Evolutionary conservation across 2,888 invertebrate species (phyloP), one percentile per base, ranked within the genome.

Genomic region (Ctena decussata): DNA sequence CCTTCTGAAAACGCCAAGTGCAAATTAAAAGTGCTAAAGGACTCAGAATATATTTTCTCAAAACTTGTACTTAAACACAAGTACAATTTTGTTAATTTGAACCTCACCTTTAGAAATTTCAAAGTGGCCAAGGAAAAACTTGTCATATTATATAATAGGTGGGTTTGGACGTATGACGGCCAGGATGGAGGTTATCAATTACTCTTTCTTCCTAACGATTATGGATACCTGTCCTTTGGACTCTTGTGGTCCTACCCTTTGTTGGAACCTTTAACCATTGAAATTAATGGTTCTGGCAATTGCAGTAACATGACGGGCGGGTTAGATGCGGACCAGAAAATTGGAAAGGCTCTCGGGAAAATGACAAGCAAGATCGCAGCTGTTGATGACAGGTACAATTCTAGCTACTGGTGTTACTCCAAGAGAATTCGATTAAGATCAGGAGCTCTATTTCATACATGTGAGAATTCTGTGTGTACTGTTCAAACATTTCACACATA

Each of bases 81-180:
- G 11, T 82, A 82, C 53, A 82, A 85, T 41, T 80, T 85, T 65
- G 71, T 85, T 65, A 60, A 85, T 41, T 30, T 82, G 24, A 41
- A 41, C 37, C 49, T 85, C 0, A 35, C 53, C 0, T 82, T 85
- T 65, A 12, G n/a, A 1, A 71, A 74, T 24, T 3, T 74, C 0
- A 37, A 15, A 18, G 60, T 85, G 2, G 46, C 18, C 18, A 80
- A 72, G 37, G 72, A 77, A 18, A 57, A 82, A 37, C 18, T 44
- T 11, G 80, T 82, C 0, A 82, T 85, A 32, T 39, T 39, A 21
- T 11, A 53, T 39, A 21, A 35, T 18, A 72, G 79, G 27, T 86
- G 86, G 86, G 32, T 86, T 0, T 86, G 86, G 86, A 86, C 86
- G n/a, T 86, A 78, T 39, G 75, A 78, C 37, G 86, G 86, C 5